Evolutionary conservation across 1,140 invertebrate genomes (phyloP).

Genomic region (Ooceraea biroi): DNA sequence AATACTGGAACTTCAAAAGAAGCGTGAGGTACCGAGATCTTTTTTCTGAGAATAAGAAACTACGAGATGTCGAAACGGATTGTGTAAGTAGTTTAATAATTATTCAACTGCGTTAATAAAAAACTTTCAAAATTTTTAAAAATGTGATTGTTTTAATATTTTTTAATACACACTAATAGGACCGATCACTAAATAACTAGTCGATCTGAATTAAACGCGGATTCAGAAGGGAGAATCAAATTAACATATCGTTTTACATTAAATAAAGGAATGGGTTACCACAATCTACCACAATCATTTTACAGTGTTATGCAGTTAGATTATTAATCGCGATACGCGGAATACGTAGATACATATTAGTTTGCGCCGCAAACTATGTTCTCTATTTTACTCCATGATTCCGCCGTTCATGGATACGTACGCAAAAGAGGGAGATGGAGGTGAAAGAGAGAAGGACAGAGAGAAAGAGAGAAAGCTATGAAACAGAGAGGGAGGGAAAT

Average conservation of each 20-base stretch:
- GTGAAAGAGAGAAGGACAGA: conserved; percentile 20
- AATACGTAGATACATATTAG: background rate
- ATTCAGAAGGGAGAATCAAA: no score
- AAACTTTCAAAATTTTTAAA: no score
- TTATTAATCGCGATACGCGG: background rate
- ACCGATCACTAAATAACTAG: no score
- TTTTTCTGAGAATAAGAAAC: background rate
- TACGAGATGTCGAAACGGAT: background rate
- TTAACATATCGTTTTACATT: no score
- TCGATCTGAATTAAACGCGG: no score
- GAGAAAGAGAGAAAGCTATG: background rate
- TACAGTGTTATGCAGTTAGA: background rate
- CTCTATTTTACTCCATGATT: background rate
- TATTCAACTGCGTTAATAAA: no score
- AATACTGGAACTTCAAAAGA: conserved; percentile 46
- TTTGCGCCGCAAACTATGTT: background rate
- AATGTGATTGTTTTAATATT: no score
- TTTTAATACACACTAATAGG: no score
- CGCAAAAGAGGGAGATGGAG: background rate
- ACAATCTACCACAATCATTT: background rate
- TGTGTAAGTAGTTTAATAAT: no score
- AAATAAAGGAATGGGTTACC: no score
- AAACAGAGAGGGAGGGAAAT: background rate
- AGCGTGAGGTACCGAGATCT: background rate
- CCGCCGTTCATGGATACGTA: background rate